Base-by-base conservation (phyloP, 2,888 invertebrate species). In the Scrobipalpa atriplicella region DNA sequence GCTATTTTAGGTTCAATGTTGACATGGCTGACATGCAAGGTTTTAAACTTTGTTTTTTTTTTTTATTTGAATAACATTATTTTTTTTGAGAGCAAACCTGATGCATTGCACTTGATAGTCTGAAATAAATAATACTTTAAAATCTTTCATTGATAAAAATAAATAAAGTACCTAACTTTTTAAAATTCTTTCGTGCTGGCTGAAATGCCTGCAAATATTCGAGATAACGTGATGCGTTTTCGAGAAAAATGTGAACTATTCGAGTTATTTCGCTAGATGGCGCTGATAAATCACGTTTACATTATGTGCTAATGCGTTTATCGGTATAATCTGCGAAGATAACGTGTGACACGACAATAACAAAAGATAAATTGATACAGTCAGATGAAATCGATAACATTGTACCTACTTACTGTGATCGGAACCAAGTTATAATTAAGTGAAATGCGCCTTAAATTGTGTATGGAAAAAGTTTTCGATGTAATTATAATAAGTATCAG, bases 321-420 rank as follows among this genome's bases (percentile, higher is more conserved):
- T 56, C 54, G 29, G 29, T 56, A 13, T 29, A 21, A 56, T 56
- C 54, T 21, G 21, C 29, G 3, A 21, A 19, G 54, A 56, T 56
- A 56, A 56, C 19, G 5, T 9, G 18, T 16, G 16, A 21, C 29
- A 21, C 13, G 54, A 47, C 29, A 56, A 29, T 21, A 11, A 56
- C 21, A 21, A 21, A 54, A 56, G 54, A 56, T 56, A 56, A 56
- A 29, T 13, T 13, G 10, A 29, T 52, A 52, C 7, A 56, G 13
- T 47, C 10, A 29, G 21, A 21, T 56, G 10, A 10, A 21, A 21
- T 56, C 21, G 54, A 56, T 56, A 56, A 56, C 29, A 56, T 56
- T 56, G 54, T 56, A 21, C 43, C n/a, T n/a, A n/a, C n/a, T n/a
- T n/a, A n/a, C n/a, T 47, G 5, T 47, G n/a, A 47, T 47, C n/a